Base-by-base conservation (phyloP, 2,888 invertebrate genomes). In the Eugnorisma glareosa region DNA sequence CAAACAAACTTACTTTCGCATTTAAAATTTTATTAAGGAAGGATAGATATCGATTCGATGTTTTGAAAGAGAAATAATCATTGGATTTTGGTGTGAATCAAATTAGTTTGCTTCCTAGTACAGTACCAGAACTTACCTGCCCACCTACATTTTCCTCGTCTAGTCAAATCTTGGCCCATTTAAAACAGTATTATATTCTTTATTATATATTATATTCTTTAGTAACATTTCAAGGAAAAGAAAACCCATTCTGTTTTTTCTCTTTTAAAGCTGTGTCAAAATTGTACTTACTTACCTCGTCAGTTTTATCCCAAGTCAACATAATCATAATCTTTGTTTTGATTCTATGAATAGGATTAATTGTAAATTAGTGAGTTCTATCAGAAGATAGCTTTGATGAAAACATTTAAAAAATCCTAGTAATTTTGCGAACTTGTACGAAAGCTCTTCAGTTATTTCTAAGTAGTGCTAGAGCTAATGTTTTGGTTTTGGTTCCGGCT, bases 401-500 rank as follows among this genome's bases (percentile, higher is more conserved):
- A 28, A 18, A 64, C 2, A 45, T 57, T 37, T 48, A 40, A 51
- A 48, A 40, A 1, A 3, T 21, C n/a, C n/a, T 37, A 10, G 0
- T 4, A 40, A 7, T 45, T 15, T n/a, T 35, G 21, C 0, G 5
- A 59, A 48, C 57, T 80, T 37, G 31, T 43, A 63, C 28, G 35
- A 57, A 67, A 67, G 18, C 35, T 61, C 59, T 72, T 81, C 2
- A 59, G 63, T 24, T 57, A n/a, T 31, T 37, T 64, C 3, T 70
- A 69, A 57, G 61, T 67, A 84, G 61, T 67, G 48, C 45, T 67
- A 40, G 24, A 72, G 54, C n/a, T 35, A 51, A 67, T 75, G 43
- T 67, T 72, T 81, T 69, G 43, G 40, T 61, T 78, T 74, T 72
- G 48, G 67, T 68, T 64, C 21, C 59, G 73, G 71, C 21, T 54